These are phyloP conservation scores for Simalia tracyae DNA, from an alignment of 2,797 vertebrate species.

Conservation along the genomic window DNA sequence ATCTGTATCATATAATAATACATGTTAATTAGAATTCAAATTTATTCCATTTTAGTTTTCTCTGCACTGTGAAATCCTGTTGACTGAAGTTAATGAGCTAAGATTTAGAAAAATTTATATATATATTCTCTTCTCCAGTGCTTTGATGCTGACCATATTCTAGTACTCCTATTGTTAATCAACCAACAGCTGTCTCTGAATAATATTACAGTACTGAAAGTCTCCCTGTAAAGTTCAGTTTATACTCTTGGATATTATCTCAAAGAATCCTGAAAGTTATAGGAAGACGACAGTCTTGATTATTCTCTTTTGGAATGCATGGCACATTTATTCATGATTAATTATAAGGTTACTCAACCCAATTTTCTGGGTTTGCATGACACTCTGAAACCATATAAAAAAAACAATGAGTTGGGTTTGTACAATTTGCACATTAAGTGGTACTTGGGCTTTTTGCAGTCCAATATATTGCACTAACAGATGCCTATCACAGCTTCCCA, in stretches of 20 bases:
- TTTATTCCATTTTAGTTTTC: not conserved
- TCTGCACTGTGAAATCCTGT: not conserved
- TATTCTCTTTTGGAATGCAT: not conserved
- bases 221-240: not conserved
- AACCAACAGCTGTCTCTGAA: not conserved
- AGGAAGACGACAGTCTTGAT: not conserved
- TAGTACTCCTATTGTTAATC: not conserved
- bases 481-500: not conserved
- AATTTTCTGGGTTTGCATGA: not conserved
- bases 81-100: not conserved
- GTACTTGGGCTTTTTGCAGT: too few species aligned
- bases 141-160: not conserved
- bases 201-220: not conserved
- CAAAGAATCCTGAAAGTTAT: not conserved
- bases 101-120: not conserved
- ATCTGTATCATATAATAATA: not conserved
- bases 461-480: not conserved
- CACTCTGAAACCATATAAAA: not conserved
- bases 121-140: not conserved
- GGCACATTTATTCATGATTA: not conserved
- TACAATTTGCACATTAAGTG: not conserved
- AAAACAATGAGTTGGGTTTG: not conserved
- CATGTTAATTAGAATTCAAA: not conserved
- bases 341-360: not conserved
- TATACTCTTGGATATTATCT: not conserved